phyloP scores from a whole-genome alignment of 2,113 vertebrate species.

The Reinhardtius hippoglossoides region DNA sequence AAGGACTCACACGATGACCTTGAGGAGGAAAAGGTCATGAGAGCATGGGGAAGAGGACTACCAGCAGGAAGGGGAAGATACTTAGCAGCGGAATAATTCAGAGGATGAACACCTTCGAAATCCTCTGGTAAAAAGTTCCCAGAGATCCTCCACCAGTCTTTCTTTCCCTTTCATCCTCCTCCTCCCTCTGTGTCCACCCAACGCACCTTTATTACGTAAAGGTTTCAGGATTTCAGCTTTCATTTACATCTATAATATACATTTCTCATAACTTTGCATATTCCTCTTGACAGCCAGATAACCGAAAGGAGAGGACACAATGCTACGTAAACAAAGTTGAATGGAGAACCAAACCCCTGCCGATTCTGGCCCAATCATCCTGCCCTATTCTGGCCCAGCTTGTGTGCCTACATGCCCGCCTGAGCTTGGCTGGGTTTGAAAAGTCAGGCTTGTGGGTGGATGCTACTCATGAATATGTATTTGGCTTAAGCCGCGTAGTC shows the following conservation, averaged over 20 bases:
- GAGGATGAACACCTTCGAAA: conserved; percentile 21
- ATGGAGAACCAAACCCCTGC: conserved; percentile 56
- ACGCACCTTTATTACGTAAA: conserved; percentile 13
- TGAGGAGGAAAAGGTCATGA: conserved; percentile 52
- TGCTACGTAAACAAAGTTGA: conserved; percentile 61
- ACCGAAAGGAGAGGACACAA: conserved; percentile 46
- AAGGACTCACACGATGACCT: conserved; percentile 61
- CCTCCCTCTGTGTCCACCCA: neutral
- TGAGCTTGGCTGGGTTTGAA: conserved; percentile 73
- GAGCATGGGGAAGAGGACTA: conserved; percentile 18
- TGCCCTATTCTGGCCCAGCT: conserved; percentile 71
- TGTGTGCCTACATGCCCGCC: conserved; percentile 67
- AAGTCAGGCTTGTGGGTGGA: conserved; percentile 76
- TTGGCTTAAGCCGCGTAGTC: conserved; percentile 75
- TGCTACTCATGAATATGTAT: conserved; percentile 82
- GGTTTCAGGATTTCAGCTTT: conserved; percentile 24
- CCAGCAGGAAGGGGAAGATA: conserved; percentile 22
- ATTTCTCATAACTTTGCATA: conserved; percentile 17
- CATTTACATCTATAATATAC: conserved; percentile 11
- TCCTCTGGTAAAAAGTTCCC: conserved; percentile 21
- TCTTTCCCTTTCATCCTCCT: conserved; percentile 5
- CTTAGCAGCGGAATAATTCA: conserved; percentile 27
- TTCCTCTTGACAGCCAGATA: conserved; percentile 18
- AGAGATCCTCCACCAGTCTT: neutral
- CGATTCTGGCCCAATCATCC: conserved; percentile 67